Percentiles rank a stretch among this genome's conserved stretches.
These are phyloP conservation scores for Bilobella aurantiaca DNA, from an alignment of 1,140 invertebrate species.

Conservation along the genomic window DNA sequence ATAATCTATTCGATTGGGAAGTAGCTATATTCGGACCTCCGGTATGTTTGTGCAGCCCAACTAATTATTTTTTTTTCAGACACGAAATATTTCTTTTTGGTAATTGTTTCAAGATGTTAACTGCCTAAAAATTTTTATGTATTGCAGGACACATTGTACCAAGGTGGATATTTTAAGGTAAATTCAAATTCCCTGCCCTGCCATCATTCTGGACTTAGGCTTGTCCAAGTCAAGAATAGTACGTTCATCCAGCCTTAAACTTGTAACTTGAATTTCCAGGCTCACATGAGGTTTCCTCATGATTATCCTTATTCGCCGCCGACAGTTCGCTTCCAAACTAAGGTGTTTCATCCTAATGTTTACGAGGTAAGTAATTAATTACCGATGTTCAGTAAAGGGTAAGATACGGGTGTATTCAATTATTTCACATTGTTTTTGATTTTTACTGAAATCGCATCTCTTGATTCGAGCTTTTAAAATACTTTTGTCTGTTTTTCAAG, in stretches of 20 bases:
- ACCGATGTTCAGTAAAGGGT: no score
- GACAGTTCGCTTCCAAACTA: constrained; percentile 91
- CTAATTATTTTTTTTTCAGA: no score
- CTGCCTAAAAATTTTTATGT: not conserved
- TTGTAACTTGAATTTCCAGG: constrained; percentile 52
- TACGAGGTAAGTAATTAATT: constrained; percentile 79
- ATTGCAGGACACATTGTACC: constrained; percentile 75
- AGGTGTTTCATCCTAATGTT: constrained; percentile 99
- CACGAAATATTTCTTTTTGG: no score
- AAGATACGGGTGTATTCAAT: no score
- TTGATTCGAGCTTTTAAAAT: not conserved
- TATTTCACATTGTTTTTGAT: no score
- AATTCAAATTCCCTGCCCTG: no score
- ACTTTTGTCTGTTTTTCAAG: constrained; percentile 45
- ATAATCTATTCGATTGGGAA: constrained; percentile 99
- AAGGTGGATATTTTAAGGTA: constrained; percentile 99
- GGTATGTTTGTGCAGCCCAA: not conserved
- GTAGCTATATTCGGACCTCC: constrained; percentile 98
- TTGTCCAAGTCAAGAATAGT: no score
- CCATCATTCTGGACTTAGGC: no score
- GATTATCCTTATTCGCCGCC: constrained; percentile 99
- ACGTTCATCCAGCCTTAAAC: no score
- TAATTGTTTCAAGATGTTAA: not conserved
- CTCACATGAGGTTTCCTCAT: constrained; percentile 91
- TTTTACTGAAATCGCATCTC: no score